Conservation (phyloP, 2,797 vertebrate genomes). For the Crocodylus rhombifer region DNA sequence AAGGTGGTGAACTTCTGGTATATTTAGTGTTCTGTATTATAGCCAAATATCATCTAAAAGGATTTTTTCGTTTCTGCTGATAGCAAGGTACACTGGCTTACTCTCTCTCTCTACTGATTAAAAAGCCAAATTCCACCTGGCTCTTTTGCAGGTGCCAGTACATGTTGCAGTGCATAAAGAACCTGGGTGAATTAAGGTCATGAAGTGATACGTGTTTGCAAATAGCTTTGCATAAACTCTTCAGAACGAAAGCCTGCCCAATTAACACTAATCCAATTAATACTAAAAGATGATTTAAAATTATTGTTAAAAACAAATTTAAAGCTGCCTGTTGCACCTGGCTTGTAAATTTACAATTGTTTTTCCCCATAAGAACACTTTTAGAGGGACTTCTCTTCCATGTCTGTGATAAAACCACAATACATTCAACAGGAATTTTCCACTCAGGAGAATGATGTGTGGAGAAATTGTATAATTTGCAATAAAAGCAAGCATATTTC, state of each 20-base stretch:
- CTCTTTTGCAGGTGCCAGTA: background rate
- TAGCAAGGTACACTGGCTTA: background rate
- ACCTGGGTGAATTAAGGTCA: background rate
- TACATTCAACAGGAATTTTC: conserved; percentile 63
- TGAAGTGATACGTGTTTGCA: background rate
- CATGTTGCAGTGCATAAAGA: background rate
- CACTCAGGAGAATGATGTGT: conserved; percentile 35
- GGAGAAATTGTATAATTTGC: conserved; percentile 38
- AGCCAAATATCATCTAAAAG: conserved; percentile 17
- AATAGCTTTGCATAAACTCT: background rate
- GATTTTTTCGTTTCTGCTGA: conserved; percentile 30
- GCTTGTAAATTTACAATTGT: conserved; percentile 28
- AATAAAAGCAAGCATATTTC: conserved; percentile 66
- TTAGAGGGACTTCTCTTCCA: conserved; percentile 18
- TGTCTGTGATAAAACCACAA: conserved; percentile 53
- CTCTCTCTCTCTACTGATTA: background rate
- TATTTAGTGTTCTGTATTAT: background rate
- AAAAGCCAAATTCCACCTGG: background rate
- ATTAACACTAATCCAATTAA: background rate
- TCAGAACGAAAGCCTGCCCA: background rate
- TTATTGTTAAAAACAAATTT: background rate
- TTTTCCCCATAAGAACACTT: conserved; percentile 36
- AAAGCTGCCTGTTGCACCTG: conserved; percentile 36
- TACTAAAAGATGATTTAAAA: background rate
- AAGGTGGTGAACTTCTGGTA: background rate